A percentile compares a stretch with the other conserved stretches of the same genome.
These are phyloP conservation scores for Heterotilapia buettikoferi DNA, from an alignment of 2,113 vertebrate genomes.

Conservation along the genomic window DNA sequence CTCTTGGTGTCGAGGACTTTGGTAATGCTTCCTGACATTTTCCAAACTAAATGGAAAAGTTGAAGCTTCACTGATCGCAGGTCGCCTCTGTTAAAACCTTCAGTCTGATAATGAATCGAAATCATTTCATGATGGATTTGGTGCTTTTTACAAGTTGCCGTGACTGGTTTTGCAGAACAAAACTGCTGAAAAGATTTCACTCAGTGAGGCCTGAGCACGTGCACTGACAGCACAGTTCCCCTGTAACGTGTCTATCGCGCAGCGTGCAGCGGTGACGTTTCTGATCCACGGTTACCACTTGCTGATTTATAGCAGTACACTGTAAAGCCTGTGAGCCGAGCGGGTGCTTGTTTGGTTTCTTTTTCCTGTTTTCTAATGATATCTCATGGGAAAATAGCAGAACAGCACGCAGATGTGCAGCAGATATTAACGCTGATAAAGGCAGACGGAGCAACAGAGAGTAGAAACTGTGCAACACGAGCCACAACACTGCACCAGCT, in stretches of 20 bases:
- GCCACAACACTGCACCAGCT: neutral
- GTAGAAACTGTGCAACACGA: neutral
- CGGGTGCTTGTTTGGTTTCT: neutral
- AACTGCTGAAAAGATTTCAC: neutral
- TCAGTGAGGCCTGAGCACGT: neutral
- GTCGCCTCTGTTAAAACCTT: neutral
- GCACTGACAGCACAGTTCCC: fast-evolving
- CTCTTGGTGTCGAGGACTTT: neutral
- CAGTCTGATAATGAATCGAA: neutral
- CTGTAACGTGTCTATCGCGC: neutral
- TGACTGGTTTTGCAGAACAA: neutral
- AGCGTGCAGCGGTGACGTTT: neutral
- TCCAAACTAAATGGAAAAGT: too few species aligned
- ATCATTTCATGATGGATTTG: neutral
- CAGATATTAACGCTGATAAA: neutral
- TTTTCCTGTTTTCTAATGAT: neutral
- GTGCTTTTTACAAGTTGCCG: neutral
- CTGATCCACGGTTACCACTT: neutral
- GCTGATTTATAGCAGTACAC: neutral
- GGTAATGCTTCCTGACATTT: neutral
- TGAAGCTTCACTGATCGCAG: neutral
- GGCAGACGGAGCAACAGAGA: neutral
- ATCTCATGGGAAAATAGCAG: neutral
- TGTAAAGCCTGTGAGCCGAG: neutral
- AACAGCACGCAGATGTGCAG: neutral